Evolutionary conservation across 2,113 vertebrate genomes (phyloP).

Genomic region (Xiphophorus couchianus): DNA sequence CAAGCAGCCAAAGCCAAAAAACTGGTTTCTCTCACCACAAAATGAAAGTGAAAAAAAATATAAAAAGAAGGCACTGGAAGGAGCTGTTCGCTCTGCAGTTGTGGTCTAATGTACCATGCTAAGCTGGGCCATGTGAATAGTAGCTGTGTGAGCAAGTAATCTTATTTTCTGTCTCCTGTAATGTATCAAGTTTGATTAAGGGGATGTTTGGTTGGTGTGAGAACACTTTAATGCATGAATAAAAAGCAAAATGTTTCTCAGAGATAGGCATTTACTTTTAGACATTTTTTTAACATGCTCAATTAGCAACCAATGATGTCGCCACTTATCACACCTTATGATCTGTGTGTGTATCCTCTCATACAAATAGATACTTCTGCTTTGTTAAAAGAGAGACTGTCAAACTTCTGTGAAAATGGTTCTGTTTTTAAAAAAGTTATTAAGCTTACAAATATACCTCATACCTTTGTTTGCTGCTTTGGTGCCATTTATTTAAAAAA

Average conservation of each 20-base stretch:
- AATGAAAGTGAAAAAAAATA: constrained; percentile 59
- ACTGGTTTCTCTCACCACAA: constrained; percentile 47
- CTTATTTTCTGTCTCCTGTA: constrained; percentile 7
- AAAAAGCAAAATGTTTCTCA: not conserved
- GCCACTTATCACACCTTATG: constrained; percentile 21
- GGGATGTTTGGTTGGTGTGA: constrained; percentile 6
- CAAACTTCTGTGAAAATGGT: not conserved
- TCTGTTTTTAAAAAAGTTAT: too few species aligned
- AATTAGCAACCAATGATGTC: constrained; percentile 35
- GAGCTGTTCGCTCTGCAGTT: constrained; percentile 25
- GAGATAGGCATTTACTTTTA: not conserved
- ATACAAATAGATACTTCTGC: constrained; percentile 59
- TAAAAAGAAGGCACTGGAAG: constrained; percentile 50
- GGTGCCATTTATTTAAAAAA: not conserved
- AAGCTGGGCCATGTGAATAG: constrained; percentile 14
- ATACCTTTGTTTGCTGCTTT: not conserved
- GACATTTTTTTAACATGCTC: constrained; percentile 7
- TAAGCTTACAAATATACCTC: too few species aligned
- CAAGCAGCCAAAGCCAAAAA: constrained; percentile 44
- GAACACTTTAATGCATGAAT: not conserved
- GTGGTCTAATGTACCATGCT: constrained; percentile 34
- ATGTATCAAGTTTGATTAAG: constrained; percentile 21
- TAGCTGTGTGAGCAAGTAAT: constrained; percentile 1
- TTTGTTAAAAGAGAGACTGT: constrained; percentile 10
- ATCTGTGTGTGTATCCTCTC: constrained; percentile 42